These are phyloP conservation scores for Caenorhabditis sulstoni DNA, from an alignment of 2,888 invertebrate genomes.

Conservation along the genomic window DNA sequence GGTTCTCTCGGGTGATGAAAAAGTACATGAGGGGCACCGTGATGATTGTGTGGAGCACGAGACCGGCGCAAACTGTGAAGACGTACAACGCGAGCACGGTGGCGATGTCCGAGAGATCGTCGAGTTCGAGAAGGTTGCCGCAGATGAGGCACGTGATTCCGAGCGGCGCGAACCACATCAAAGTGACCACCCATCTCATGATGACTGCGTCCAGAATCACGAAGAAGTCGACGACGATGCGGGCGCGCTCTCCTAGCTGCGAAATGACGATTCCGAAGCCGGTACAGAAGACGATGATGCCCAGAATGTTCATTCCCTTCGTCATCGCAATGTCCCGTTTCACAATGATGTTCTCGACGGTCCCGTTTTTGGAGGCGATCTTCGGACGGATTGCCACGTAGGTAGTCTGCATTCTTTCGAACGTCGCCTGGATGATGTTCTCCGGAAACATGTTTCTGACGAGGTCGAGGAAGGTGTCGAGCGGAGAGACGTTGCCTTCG, in stretches of 20 bases:
- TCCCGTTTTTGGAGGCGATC: conserved; percentile 61
- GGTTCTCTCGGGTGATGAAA: conserved; percentile 83
- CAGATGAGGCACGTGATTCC: conserved; percentile 79
- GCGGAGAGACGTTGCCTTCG: conserved; percentile 79
- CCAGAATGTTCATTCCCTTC: conserved; percentile 80
- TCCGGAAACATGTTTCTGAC: conserved; percentile 94
- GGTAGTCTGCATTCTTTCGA: conserved; percentile 79
- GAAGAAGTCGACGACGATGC: conserved; percentile 87
- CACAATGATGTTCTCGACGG: conserved; percentile 45
- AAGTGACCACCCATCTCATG: conserved; percentile 84
- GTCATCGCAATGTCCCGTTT: conserved; percentile 62
- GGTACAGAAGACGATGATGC: conserved; percentile 92
- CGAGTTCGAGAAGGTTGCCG: conserved; percentile 79
- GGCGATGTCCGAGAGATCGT: conserved; percentile 78
- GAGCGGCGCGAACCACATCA: conserved; percentile 79
- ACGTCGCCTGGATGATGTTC: conserved; percentile 89
- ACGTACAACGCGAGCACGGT: conserved; percentile 84
- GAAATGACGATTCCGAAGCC: conserved; percentile 94
- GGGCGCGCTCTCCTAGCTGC: conserved; percentile 85
- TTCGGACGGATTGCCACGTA: conserved; percentile 72
- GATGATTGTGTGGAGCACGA: conserved; percentile 93
- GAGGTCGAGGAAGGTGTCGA: conserved; percentile 92
- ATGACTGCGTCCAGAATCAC: conserved; percentile 91
- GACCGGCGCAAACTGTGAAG: conserved; percentile 91
- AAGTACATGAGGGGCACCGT: conserved; percentile 92